Evolutionary conservation across 1,140 invertebrate species (phyloP), one percentile per base, ranked within the genome.

Genomic region (Tenebrio molitor): DNA sequence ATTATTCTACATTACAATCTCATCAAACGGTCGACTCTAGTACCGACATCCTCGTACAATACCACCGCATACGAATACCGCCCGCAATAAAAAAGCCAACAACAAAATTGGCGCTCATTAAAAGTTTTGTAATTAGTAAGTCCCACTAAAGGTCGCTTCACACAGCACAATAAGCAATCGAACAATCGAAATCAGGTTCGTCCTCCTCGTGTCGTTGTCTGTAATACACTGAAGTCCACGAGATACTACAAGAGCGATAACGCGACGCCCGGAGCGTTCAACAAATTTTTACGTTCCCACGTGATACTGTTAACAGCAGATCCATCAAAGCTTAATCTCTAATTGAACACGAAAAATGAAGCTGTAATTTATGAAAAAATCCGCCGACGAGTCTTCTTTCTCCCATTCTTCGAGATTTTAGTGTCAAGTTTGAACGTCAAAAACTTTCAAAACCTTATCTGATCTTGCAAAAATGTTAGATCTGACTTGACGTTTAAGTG

Each of bases 261-360:
- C 42, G 19, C 7, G 17, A 41, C 4, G 64, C 64, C 41, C 10
- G 25, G 12, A 44, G 64, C 64, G 36, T 14, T 66, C 29, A 39
- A 66, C 64, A 66, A 66, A 66, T 66, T 66, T 66, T 66, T 44
- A 66, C 64, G 21, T 66, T 66, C 64, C 64, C 64, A 66, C 64
- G 41, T 66, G 19, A 66, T 66, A 66, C 36, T 66, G 64, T 66
- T 66, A 66, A 66, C 64, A 42, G 64, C 6, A 42, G 41, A 66
- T 66, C 64, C 64, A 66, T 66, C 64, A 66, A 66, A 66, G 29
- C 50, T 14, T 58, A 58, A 58, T 58, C 50, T 58, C 23, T 58
- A 58, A 58, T 58, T 58, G 23, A 29, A 58, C 50, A 39, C 12
- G 36, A 39, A 39, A 39, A 39, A 39, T 39, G 12, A 12, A 39